Conservation (phyloP, 1,140 invertebrate genomes). For the Oreohelix idahoensis region DNA sequence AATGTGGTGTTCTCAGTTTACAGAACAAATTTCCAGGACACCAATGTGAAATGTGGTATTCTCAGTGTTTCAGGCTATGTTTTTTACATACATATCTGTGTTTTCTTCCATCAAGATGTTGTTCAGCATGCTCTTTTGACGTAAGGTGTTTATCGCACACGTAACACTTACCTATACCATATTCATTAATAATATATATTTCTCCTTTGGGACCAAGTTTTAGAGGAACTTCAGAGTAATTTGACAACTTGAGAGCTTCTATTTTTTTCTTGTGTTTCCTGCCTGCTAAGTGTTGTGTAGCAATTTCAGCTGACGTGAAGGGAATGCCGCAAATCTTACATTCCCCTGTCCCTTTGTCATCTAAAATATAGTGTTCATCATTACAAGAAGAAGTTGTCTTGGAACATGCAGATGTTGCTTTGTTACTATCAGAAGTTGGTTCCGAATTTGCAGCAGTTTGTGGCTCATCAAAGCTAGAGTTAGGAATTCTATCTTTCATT, state of each 20-base stretch:
- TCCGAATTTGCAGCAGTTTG: neutral
- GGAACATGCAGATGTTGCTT: neutral
- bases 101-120: conserved; percentile 5
- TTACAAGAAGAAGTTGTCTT: neutral
- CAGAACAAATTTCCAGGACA: too few relatives aligned
- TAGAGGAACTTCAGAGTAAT: neutral
- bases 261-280: neutral
- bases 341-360: neutral
- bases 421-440: neutral
- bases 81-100: neutral
- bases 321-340: neutral
- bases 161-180: neutral
- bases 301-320: neutral
- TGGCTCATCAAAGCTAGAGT: neutral
- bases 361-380: neutral
- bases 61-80: neutral
- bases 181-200: neutral
- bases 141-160: neutral
- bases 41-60: too few relatives aligned
- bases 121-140: neutral
- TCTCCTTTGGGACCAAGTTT: neutral
- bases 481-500: neutral
- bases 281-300: neutral
- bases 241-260: neutral
- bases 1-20: too few relatives aligned